Evolutionary conservation across 2,113 vertebrate species (phyloP).

Genomic region (Dromiciops gliroides): DNA sequence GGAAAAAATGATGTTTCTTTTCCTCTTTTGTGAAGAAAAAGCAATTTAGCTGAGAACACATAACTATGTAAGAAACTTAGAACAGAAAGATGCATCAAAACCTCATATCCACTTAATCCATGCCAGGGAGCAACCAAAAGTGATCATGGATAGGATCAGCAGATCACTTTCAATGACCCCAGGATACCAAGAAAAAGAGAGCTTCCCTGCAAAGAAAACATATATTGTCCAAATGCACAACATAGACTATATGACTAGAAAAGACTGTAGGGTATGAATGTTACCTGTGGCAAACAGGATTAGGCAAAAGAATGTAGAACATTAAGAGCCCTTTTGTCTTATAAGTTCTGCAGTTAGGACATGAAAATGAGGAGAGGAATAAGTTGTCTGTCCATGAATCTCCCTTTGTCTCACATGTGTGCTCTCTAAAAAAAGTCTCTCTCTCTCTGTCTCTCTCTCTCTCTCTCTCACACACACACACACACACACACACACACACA

Average conservation of each 20-base stretch:
- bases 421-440: too few relatives aligned
- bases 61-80: background rate
- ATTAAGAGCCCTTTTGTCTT: background rate
- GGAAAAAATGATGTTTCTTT: background rate
- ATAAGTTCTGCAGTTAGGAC: background rate
- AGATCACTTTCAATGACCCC: background rate
- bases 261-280: background rate
- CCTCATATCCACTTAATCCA: background rate
- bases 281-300: background rate
- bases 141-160: background rate
- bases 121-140: background rate
- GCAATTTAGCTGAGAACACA: background rate
- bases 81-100: background rate
- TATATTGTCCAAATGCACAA: background rate
- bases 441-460: too few relatives aligned
- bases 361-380: background rate
- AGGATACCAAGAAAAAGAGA: too few relatives aligned
- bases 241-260: too few relatives aligned
- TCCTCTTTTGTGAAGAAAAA: background rate
- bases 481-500: too few relatives aligned
- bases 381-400: background rate
- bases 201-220: background rate
- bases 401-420: background rate
- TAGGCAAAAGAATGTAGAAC: background rate
- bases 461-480: too few relatives aligned